Conservation (phyloP, 2,113 vertebrate genomes). For the Rynchops niger region DNA sequence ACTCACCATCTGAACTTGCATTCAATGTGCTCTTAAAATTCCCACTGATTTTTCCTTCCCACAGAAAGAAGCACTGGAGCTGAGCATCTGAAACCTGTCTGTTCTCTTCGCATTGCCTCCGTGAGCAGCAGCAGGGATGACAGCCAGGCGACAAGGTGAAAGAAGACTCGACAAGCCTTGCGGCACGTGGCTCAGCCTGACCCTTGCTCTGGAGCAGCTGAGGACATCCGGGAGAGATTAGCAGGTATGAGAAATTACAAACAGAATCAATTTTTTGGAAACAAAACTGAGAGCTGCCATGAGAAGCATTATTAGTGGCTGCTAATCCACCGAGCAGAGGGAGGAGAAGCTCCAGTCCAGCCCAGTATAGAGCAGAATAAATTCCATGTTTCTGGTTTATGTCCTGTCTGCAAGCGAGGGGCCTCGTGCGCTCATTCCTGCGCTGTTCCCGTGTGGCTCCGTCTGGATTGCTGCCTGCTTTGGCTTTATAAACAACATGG, state of each 20-base stretch:
- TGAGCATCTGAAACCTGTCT: background rate
- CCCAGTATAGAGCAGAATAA: background rate
- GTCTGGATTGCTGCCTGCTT: background rate
- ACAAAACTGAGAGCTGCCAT: background rate
- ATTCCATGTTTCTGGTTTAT: background rate
- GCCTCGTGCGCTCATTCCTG: background rate
- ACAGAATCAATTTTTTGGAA: background rate
- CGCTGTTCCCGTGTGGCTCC: background rate
- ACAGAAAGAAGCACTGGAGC: background rate
- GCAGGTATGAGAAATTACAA: background rate
- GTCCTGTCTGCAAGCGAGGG: background rate
- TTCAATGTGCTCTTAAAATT: background rate
- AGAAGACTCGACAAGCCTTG: fast-evolving
- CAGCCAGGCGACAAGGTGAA: background rate
- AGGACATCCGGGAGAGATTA: background rate
- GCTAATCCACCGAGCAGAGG: background rate
- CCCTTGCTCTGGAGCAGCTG: background rate
- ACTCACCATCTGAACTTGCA: background rate
- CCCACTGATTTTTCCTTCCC: background rate
- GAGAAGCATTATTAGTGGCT: background rate
- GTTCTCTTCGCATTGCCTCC: fast-evolving
- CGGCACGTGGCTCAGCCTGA: background rate
- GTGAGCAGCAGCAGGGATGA: background rate
- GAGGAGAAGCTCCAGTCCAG: background rate
- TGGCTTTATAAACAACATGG: background rate